phyloP scores from a whole-genome alignment of 2,888 invertebrate species.

The Troilus luridus region DNA sequence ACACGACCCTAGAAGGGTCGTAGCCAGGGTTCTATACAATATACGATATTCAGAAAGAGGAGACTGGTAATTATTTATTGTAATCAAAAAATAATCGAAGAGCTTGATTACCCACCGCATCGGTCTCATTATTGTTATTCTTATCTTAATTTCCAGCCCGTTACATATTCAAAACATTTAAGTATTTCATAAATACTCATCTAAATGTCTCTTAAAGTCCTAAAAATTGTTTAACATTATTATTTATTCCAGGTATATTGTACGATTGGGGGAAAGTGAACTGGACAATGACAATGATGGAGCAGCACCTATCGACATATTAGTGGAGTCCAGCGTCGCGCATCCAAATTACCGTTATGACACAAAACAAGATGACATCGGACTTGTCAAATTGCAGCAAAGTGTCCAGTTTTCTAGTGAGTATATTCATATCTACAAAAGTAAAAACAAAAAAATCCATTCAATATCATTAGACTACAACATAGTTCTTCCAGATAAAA shows the following conservation, averaged over 20 bases:
- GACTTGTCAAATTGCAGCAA: conserved; percentile 67
- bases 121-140: too few species aligned
- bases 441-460: too few species aligned
- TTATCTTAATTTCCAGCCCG: too few species aligned
- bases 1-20: too few species aligned
- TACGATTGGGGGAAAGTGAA: conserved; percentile 63
- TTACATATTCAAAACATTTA: not conserved
- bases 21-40: too few species aligned
- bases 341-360: conserved; percentile 61
- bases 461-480: too few species aligned
- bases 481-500: too few species aligned
- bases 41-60: too few species aligned
- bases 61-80: too few species aligned
- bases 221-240: not conserved
- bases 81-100: too few species aligned
- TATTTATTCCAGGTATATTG: conserved; percentile 60
- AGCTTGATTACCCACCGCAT: too few species aligned
- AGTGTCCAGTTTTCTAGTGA: conserved; percentile 75
- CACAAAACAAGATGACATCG: conserved; percentile 63
- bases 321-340: conserved; percentile 58
- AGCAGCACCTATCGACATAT: conserved; percentile 61
- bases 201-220: not conserved
- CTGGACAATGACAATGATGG: conserved; percentile 61
- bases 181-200: not conserved
- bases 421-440: conserved; percentile 62